Base-by-base conservation (phyloP, 2,797 vertebrate genomes). In the Coregonus sp. region DNA sequence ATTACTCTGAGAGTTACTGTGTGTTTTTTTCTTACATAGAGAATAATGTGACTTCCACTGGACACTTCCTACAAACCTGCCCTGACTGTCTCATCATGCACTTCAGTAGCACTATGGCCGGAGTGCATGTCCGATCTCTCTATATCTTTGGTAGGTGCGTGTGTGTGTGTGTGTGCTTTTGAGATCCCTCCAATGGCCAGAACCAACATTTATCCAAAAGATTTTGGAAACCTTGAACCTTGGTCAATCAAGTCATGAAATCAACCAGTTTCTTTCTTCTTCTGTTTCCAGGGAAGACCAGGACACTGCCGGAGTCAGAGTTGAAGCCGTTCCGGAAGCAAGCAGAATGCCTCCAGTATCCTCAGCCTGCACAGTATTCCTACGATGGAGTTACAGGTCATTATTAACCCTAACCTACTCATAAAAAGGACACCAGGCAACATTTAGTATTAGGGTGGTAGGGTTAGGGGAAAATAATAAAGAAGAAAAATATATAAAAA, bases 331-430 rank as follows among this genome's bases (percentile, higher is more conserved):
- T 51, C 47, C 40, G 25, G 70, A 52, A 29, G 47, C 70, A 71
- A 15, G 70, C 70, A 4, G 40, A 71, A 51, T 71, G 70, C 20
- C 70, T 71, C n/a, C 40, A 71, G 70, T 71, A 40, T 20, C 40
- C 70, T 5, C 20, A 71, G 70, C 40, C 70, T 5, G 31, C 67
- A 69, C 70, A 51, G 40, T 71, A n/a, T 35, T 25, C 40, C 70
- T 71, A 71, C 2, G 47, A 71, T 71, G 70, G 70, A 51, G 47
- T 25, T 12, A 18, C 70, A 70, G 68, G 68, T 47, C 18, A n/a
- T 14, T 18, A n/a, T 65, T 15, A n/a, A 25, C 20, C 25, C n/a
- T 25, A 66, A 66, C 63, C 20, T 31, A 29, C 25, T 59, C 5
- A 59, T n/a, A 5, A 20, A 59, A 59, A 9, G n/a, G n/a, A 59